Conservation (phyloP, 2,113 vertebrate species). For the Nicator chloris region DNA sequence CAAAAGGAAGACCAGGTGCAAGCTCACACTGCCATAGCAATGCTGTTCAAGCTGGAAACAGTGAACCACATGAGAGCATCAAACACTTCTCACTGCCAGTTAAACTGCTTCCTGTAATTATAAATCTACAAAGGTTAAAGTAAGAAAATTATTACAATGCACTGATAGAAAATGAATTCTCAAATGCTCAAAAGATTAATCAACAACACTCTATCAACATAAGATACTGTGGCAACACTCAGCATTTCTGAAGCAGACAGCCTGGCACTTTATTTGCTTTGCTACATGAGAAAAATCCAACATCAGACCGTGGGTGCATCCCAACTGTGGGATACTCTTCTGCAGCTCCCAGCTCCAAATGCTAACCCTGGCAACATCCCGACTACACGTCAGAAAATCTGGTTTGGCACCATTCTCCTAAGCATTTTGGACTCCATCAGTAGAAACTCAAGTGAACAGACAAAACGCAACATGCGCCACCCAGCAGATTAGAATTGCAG, state of each 20-base stretch:
- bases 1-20: background rate
- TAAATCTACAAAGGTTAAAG: slow-evolving; percentile 9
- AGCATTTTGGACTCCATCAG: background rate
- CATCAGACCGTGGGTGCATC: background rate
- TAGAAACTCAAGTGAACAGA: background rate
- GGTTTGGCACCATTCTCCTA: slow-evolving; percentile 12
- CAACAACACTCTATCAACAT: background rate
- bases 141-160: background rate
- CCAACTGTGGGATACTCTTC: background rate
- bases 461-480: background rate
- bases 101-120: slow-evolving; percentile 8
- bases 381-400: background rate
- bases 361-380: background rate
- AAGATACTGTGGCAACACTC: background rate
- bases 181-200: background rate
- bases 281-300: background rate
- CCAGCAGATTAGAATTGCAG: background rate
- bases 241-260: background rate
- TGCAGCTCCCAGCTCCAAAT: slow-evolving; percentile 3
- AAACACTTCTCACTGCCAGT: background rate
- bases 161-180: background rate
- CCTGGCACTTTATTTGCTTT: background rate
- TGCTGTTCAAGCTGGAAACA: background rate
- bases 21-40: background rate
- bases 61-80: slow-evolving; percentile 16